These are phyloP conservation scores for Piprites chloris DNA, from an alignment of 2,113 vertebrate species.

Conservation along the genomic window DNA sequence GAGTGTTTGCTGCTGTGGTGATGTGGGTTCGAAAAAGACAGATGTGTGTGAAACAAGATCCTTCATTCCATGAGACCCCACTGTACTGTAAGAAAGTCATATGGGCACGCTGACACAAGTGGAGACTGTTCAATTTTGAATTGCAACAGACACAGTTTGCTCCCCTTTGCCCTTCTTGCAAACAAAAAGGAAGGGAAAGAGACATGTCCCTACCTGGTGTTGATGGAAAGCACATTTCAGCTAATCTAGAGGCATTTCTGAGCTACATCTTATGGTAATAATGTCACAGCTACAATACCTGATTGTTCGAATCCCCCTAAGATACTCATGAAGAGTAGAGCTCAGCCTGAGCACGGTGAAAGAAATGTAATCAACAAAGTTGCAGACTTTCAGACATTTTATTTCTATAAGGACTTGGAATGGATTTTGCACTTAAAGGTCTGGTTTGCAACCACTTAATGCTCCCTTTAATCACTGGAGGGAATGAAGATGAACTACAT, in stretches of 20 bases:
- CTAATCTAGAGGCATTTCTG: neutral
- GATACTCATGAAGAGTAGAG: neutral
- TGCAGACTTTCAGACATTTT: neutral
- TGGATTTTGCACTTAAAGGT: neutral
- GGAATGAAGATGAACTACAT: neutral
- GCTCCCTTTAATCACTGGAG: neutral
- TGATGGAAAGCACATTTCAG: neutral
- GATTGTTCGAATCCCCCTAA: neutral
- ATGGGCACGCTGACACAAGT: neutral
- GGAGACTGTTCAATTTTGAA: neutral
- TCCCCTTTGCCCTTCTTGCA: neutral
- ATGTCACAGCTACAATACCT: neutral
- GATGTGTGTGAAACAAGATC: constrained; percentile 54
- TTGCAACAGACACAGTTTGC: neutral
- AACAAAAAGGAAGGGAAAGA: neutral
- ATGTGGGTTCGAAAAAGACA: constrained; percentile 6
- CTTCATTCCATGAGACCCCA: neutral
- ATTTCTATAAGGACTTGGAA: neutral
- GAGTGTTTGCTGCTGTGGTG: constrained; percentile 3
- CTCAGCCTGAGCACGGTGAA: neutral
- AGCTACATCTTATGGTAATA: neutral
- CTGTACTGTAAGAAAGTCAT: neutral
- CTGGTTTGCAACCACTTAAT: neutral
- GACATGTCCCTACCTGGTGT: neutral
- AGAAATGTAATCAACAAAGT: neutral